A percentile compares a stretch with the other conserved stretches of the same genome.
Evolutionary conservation across 2,113 vertebrate genomes (phyloP).

Genomic region (Hassar affinis): DNA sequence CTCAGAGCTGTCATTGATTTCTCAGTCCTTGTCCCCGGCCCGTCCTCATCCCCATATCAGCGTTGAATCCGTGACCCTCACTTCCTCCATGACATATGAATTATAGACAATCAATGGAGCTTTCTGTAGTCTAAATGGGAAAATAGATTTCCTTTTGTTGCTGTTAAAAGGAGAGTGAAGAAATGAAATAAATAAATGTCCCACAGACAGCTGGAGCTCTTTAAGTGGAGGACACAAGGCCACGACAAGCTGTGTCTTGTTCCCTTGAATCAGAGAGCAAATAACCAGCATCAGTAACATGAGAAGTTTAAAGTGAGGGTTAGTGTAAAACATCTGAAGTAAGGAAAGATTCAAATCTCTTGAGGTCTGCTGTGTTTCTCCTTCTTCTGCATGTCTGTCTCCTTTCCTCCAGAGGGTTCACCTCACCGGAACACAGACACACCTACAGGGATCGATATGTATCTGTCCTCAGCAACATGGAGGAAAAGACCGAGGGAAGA

Average conservation of each 20-base stretch:
- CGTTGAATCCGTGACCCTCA: slow-evolving; percentile 30
- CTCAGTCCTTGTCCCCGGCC: slow-evolving; percentile 48
- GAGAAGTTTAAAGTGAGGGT: background rate
- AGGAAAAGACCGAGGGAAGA: slow-evolving; percentile 22
- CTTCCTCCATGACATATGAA: slow-evolving; percentile 50
- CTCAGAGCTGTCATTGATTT: slow-evolving; percentile 58
- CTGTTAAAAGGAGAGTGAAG: slow-evolving; percentile 37
- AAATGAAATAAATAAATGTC: slow-evolving; percentile 43
- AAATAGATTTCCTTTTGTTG: slow-evolving; percentile 58
- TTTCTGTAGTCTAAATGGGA: slow-evolving; percentile 58
- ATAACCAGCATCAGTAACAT: background rate
- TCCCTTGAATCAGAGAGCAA: background rate
- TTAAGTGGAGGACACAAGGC: slow-evolving; percentile 5
- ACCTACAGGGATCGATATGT: slow-evolving; percentile 33
- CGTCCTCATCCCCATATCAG: slow-evolving; percentile 56
- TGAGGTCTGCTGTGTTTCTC: slow-evolving; percentile 1
- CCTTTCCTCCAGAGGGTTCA: slow-evolving; percentile 6
- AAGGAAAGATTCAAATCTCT: slow-evolving; percentile 22
- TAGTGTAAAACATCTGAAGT: background rate
- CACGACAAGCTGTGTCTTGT: background rate
- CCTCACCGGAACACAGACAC: slow-evolving; percentile 37
- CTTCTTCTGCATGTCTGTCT: background rate
- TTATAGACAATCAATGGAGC: slow-evolving; percentile 57
- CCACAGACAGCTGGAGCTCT: slow-evolving; percentile 30
- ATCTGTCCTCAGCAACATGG: slow-evolving; percentile 40